Base-by-base conservation (phyloP, 1,140 invertebrate genomes). In the Rhyzopertha dominica region DNA sequence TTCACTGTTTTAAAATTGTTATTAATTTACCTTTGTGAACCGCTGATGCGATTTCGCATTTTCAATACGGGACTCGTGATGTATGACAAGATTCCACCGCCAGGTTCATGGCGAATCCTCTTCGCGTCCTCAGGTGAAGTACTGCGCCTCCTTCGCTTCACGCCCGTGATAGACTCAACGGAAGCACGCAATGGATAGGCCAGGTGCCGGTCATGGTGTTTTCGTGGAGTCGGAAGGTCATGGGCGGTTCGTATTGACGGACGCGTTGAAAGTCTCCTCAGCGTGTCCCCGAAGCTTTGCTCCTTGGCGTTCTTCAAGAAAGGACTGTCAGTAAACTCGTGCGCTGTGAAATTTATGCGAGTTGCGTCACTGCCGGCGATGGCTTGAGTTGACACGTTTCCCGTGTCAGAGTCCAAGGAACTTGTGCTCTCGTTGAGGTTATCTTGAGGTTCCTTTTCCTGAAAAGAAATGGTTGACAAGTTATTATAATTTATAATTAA, bases 291-390 rank as follows among this genome's bases (percentile, higher is more conserved):
- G 5, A 59, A 43, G 3, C 56, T 49, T 10, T 40, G 24, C 29
- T 62, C 58, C 23, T 56, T 44, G 5, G 47, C 45, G 12, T 25
- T 28, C 22, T 54, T 42, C 18, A 58, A 37, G 23, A 58, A 53
- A 19, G 26, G 44, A 29, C 45, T 51, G 12, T 58, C 49, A 16
- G 54, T 47, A n/a, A 36, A 31, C 20, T 23, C 24, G 9, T 37
- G 42, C 5, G 38, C 35, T 12, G 34, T 44, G 28, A 42, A 56
- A 24, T 56, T 44, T 22, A 53, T 8, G 5, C 56, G 41, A 10
- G 62, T 65, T 1, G 40, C 22, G 45, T 66, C 61, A 24, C 57
- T 51, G 1, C 63, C 62, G 12, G 52, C 55, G 25, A 59, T 43
- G 5, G 51, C 63, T 32, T 53, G 56, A 10, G 54, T 62, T 16